Conservation (phyloP, 2,113 vertebrate genomes). For the Nycticorax nycticorax region DNA sequence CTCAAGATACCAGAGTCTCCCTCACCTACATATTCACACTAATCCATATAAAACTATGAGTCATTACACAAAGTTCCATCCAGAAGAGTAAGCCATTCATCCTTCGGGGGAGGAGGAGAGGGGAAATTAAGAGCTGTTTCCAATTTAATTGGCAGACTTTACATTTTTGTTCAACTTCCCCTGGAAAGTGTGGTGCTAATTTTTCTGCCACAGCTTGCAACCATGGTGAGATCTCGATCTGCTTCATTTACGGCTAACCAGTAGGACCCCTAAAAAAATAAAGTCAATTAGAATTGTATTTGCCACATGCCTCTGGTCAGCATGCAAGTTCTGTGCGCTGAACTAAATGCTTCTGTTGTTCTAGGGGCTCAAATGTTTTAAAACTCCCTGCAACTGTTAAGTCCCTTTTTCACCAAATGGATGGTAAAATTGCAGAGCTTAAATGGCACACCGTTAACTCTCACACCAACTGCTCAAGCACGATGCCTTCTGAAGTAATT, state of each 20-base stretch:
- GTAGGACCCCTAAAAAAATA: neutral
- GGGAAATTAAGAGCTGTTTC: conserved; percentile 65
- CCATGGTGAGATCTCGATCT: neutral
- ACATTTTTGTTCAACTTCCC: conserved; percentile 63
- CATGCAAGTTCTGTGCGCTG: neutral
- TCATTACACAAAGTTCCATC: conserved; percentile 61
- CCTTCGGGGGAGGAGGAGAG: conserved; percentile 26
- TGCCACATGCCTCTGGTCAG: neutral
- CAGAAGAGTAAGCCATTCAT: conserved; percentile 62
- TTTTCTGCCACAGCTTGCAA: conserved; percentile 45
- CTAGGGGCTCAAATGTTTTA: neutral
- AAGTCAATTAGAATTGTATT: neutral
- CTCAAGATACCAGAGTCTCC: conserved; percentile 40
- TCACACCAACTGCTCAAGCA: neutral
- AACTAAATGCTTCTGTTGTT: neutral
- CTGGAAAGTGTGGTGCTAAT: conserved; percentile 56
- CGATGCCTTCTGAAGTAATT: neutral
- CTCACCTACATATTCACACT: conserved; percentile 59
- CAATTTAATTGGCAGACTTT: conserved; percentile 68
- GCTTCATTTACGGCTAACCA: neutral
- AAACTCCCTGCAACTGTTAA: neutral
- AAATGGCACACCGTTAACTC: neutral
- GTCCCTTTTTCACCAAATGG: neutral
- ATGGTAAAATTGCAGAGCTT: neutral
- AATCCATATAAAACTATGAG: conserved; percentile 62